Percentiles rank a stretch among this genome's conserved stretches.
phyloP scores from a whole-genome alignment of 2,113 vertebrate genomes.

The Xerus inauris region DNA sequence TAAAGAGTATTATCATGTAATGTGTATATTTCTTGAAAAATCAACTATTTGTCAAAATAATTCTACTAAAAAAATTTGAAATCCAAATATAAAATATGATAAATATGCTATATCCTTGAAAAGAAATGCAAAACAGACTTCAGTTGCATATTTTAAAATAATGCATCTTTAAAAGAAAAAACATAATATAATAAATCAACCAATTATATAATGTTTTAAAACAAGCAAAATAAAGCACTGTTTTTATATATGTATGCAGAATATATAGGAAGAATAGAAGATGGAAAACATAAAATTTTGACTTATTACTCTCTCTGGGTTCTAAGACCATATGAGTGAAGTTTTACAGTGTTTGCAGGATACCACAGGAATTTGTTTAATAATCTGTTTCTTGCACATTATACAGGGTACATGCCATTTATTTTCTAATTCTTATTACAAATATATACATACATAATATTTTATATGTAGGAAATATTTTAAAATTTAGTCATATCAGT shows the following conservation, averaged over 20 bases:
- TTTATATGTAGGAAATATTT: background rate
- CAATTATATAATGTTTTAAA: background rate
- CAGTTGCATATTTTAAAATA: background rate
- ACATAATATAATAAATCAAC: background rate
- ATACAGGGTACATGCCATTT: background rate
- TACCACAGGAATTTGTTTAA: background rate
- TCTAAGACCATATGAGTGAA: background rate
- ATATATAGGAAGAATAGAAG: background rate
- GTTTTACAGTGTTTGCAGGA: background rate
- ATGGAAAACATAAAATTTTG: background rate
- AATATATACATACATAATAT: background rate
- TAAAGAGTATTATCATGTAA: background rate
- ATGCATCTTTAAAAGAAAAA: background rate
- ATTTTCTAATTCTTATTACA: background rate
- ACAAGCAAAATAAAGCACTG: background rate
- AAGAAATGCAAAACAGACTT: background rate
- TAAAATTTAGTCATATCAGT: background rate
- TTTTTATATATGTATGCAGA: background rate
- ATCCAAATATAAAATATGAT: background rate
- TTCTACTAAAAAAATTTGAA: background rate
- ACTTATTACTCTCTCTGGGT: background rate
- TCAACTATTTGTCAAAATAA: background rate
- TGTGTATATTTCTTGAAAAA: background rate
- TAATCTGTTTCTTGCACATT: background rate
- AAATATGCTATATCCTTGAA: background rate